Evolutionary conservation across 1,140 invertebrate species (phyloP), one percentile per base, ranked within the genome.

Genomic region (Cotesia chilonis): DNA sequence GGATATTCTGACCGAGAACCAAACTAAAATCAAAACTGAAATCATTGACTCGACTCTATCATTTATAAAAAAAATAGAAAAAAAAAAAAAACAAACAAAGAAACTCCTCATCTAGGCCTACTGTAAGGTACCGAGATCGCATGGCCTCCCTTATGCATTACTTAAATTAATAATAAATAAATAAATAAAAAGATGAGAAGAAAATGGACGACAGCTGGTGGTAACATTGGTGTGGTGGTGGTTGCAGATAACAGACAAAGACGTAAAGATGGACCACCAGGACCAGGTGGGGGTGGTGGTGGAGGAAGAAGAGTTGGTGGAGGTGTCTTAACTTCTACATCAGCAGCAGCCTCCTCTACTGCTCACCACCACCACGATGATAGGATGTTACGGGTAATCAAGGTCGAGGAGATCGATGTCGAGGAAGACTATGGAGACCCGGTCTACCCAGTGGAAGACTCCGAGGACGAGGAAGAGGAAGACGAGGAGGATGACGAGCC

Each of bases 141-240:
- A 47, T 47, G 41, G 41, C 41, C 41, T 47, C 10, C 41, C 41
- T 47, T 47, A 47, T 47, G 41, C 41, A 47, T 47, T 47, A 47
- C 10, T 47, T 47, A 9, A 47, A 47, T 47, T 47, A 47, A 47
- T 47, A 47, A 47, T 28, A 69, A 47, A 41, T 63, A 63, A 65
- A 71, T 55, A 65, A 65, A 4, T 41, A 20, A 28, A 60, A 68
- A 67, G 47, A 28, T 55, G 17, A 51, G 38, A 9, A 41, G 51
- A 71, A 51, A 36, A 70, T 57, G 78, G 80, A 79, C 83, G 83
- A 81, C 83, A 83, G 82, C 83, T 83, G 84, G 84, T 83, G 84
- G 84, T 87, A 87, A 86, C 84, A 79, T 83, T 87, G 83, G 81
- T 86, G 81, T 85, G 83, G 84, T 87, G 85, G 85, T 87, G 84